Conservation (phyloP, 2,113 vertebrate species). For the Strix uralensis region DNA sequence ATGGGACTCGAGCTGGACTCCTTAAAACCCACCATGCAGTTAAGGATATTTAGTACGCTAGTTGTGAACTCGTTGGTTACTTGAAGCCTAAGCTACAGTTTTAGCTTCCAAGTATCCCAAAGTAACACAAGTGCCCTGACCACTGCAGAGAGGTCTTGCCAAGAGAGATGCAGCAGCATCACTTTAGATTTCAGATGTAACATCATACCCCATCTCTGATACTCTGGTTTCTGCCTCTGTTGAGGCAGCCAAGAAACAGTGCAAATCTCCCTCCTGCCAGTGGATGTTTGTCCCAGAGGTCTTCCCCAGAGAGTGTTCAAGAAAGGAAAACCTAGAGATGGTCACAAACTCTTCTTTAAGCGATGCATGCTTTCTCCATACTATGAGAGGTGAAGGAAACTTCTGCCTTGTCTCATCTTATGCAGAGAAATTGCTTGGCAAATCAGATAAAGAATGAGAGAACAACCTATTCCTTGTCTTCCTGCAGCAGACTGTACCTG, state of each 20-base stretch:
- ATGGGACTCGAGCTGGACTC: neutral
- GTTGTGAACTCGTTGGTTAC: neutral
- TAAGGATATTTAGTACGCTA: neutral
- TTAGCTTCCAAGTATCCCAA: neutral
- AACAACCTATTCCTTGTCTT: neutral
- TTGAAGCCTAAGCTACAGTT: neutral
- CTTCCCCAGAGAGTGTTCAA: neutral
- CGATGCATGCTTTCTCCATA: neutral
- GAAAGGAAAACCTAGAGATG: neutral
- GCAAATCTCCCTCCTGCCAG: neutral
- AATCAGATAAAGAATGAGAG: neutral
- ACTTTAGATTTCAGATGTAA: neutral
- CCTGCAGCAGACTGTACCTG: neutral
- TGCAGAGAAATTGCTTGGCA: neutral
- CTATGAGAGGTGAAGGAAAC: neutral
- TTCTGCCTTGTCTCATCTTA: neutral
- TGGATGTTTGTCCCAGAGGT: neutral
- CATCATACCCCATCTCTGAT: neutral
- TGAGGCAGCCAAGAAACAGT: neutral
- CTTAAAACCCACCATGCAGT: neutral
- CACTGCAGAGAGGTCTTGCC: neutral
- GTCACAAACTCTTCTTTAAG: neutral
- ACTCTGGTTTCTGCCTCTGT: neutral
- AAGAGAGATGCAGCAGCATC: neutral
- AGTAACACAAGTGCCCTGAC: neutral